Evolutionary conservation across 2,797 vertebrate species (phyloP), one percentile per base, ranked within the genome.

Genomic region (Phalloptychus januarius): DNA sequence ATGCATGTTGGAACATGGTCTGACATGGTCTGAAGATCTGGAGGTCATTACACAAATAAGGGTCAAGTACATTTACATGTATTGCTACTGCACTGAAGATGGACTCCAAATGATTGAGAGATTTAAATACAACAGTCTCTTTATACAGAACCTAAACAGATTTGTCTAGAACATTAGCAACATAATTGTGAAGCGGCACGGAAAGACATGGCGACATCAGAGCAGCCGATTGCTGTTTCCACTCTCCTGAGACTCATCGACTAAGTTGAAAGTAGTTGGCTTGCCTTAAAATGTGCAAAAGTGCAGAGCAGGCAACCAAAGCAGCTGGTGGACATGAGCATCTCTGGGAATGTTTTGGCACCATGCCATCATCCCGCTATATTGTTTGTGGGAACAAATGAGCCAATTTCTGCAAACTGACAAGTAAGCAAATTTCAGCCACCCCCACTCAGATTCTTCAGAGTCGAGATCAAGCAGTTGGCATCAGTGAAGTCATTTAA

Each of bases 311-410:
- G 75, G 83, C 79, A 63, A 45, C 13, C 23, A 28, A 74, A 80
- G 78, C 88, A 87, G 87, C 88, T 86, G 85, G 75, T 79, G 70
- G 69, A 83, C 79, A 40, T 42, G 80, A 79, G 73, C 69, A 0
- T 74, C 48, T 16, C 74, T 46, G 50, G 67, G 54, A 83, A 79
- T 65, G 74, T 67, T 73, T 76, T 91, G 87, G 82, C 83, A 7
- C 45, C 0, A 0, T 31, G 83, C 84, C 84, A 80, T 63, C 56
- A 73, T 56, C 28, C 25, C 4, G 4, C 25, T 65, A 38, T 31
- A 38, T 44, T 31, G 63, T 76, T n/a, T 48, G 72, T 36, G 15
- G 73, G 79, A 77, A 73, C 74, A 79, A 75, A 76, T 52, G 63
- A 46, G 45, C 71, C 63, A 40, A 77, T 52, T 44, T 28, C 40